Evolutionary conservation across 2,797 vertebrate species (phyloP).

Genomic region (Sebastes trivittatus): DNA sequence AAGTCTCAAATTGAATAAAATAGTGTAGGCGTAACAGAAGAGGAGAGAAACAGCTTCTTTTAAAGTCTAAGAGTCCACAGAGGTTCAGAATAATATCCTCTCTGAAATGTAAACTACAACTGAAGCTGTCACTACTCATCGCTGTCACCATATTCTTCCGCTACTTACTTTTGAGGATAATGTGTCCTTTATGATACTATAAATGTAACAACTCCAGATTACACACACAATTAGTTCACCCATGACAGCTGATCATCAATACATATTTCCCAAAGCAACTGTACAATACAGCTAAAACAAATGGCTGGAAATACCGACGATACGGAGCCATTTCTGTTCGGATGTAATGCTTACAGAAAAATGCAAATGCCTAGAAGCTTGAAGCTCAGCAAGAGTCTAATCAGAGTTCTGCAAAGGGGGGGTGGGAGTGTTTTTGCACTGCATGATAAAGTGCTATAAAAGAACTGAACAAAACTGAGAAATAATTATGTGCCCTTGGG

Average conservation of each 20-base stretch:
- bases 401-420: slow-evolving; percentile 39
- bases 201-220: slow-evolving; percentile 36
- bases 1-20: slow-evolving; percentile 35
- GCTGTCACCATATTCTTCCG: not conserved
- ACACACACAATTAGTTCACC: slow-evolving; percentile 13
- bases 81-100: slow-evolving; percentile 31
- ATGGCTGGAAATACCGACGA: not conserved
- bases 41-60: slow-evolving; percentile 28
- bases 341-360: slow-evolving; percentile 3
- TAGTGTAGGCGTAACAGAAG: not conserved
- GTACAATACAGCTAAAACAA: not conserved
- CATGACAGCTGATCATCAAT: not conserved
- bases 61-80: slow-evolving; percentile 22
- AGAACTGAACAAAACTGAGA: slow-evolving; percentile 66
- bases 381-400: slow-evolving; percentile 46
- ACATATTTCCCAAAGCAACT: not conserved
- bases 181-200: slow-evolving; percentile 9
- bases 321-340: not conserved
- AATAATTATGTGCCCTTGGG: slow-evolving; percentile 73
- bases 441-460: slow-evolving; percentile 62
- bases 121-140: slow-evolving; percentile 44
- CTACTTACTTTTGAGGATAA: slow-evolving; percentile 7
- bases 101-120: slow-evolving; percentile 27
- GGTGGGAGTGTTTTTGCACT: slow-evolving; percentile 43
- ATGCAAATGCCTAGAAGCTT: slow-evolving; percentile 27